These are phyloP conservation scores for Parapsyche elsis DNA, from an alignment of 1,140 invertebrate species.

Conservation along the genomic window DNA sequence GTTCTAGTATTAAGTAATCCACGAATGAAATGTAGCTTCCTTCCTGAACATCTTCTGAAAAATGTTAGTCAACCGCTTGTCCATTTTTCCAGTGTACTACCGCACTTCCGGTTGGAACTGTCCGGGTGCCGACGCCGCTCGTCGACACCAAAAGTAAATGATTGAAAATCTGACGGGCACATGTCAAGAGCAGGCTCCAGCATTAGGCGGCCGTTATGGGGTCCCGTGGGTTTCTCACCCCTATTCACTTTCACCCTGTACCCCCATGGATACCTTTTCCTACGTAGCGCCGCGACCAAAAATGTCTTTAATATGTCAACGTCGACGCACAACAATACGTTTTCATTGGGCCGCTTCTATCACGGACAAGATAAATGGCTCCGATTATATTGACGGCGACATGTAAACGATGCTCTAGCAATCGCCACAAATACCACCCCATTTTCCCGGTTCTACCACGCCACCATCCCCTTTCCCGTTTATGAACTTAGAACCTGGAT, in stretches of 20 bases:
- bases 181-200: conserved; percentile 33
- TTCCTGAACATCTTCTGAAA: too few species aligned
- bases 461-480: neutral
- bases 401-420: neutral
- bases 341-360: neutral
- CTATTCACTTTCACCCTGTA: too few species aligned
- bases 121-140: neutral
- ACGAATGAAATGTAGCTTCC: too few species aligned
- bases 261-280: neutral
- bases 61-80: neutral
- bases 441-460: neutral
- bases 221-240: neutral
- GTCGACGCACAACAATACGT: conserved; percentile 33
- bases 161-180: conserved; percentile 43
- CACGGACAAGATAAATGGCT: conserved; percentile 17
- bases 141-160: conserved; percentile 27
- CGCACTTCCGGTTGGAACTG: neutral
- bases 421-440: neutral
- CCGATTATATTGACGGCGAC: conserved; percentile 1
- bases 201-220: neutral
- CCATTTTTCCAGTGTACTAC: too few species aligned
- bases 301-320: conserved; percentile 41
- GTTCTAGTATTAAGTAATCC: too few species aligned
- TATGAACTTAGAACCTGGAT: neutral
- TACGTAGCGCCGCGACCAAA: neutral